Evolutionary conservation across 2,888 invertebrate genomes (phyloP), one percentile per base, ranked within the genome.

Genomic region (Heteropelma amictum): DNA sequence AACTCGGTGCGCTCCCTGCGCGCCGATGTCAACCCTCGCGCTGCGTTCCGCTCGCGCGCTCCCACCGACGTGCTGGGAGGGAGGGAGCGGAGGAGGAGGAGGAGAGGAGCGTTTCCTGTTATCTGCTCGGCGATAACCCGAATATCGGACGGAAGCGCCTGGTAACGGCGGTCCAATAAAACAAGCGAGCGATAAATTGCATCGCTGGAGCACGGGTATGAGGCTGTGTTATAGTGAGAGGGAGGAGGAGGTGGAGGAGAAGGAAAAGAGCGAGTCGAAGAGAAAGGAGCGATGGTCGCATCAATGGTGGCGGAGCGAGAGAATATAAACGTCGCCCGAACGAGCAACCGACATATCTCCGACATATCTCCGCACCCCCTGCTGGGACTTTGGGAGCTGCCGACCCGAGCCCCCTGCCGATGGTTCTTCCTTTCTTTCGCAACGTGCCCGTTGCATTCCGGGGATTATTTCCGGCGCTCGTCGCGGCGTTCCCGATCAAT

Each of bases 131-230:
- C 77, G 77, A 81, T 81, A 81, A 80, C 77, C 80, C 74, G 70
- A 77, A 79, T 79, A 79, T 79, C 79, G 79, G 78, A 75, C 78
- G 77, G 80, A 80, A 79, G 78, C 79, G 65, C 80, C 73, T 73
- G 79, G 79, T 71, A 77, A 77, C 78, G 82, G 76, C 63, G 81
- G 77, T 76, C 83, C 85, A 83, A 85, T 85, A 85, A 85, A 85
- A 85, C 83, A 84, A 84, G 84, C 79, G 75, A 79, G 78, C 85
- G 83, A 85, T 85, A 85, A 85, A 85, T 85, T 81, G 83, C 82
- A 78, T 77, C 54, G 77, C 72, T 71, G 19, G 53, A 14, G 19
- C 35, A 17, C 2, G 21, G 2, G 70, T 35, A 26, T 8, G 28
- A 40, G 28, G 72, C 7, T 14, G 56, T 42, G 53, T 45, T n/a